Evolutionary conservation across 2,113 vertebrate species (phyloP).

Genomic region (Prochilodus magdalenae): DNA sequence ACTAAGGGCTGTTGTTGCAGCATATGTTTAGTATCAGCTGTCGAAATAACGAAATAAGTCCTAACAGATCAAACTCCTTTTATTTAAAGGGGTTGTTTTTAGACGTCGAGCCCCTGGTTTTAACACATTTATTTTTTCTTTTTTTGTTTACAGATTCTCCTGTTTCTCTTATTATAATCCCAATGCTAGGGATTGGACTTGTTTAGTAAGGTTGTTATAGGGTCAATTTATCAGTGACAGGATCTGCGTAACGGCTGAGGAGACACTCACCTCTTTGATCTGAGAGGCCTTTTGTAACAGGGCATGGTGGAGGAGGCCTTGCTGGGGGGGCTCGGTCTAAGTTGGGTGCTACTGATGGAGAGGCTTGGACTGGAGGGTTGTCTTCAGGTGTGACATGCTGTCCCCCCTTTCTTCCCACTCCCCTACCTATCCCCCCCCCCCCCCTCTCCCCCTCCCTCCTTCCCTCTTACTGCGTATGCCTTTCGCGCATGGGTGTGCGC

Average conservation of each 20-base stretch:
- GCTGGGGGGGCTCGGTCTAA: constrained; percentile 72
- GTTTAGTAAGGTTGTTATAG: not conserved
- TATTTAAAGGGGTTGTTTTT: too few relatives aligned
- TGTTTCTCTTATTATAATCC: not conserved
- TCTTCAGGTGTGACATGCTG: constrained; percentile 32
- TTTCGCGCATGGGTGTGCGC: constrained; percentile 71
- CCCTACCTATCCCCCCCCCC: too few relatives aligned
- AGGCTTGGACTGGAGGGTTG: constrained; percentile 29
- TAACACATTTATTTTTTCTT: too few relatives aligned
- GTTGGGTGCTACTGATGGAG: constrained; percentile 46
- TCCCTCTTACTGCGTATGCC: constrained; percentile 36
- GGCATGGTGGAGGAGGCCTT: constrained; percentile 78
- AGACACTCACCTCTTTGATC: constrained; percentile 44
- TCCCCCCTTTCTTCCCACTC: too few relatives aligned
- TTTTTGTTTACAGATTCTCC: too few relatives aligned
- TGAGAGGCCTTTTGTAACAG: constrained; percentile 57
- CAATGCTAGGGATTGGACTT: not conserved
- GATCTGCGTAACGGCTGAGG: not conserved
- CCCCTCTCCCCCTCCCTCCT: too few relatives aligned
- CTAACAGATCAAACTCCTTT: too few relatives aligned
- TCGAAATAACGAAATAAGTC: too few relatives aligned
- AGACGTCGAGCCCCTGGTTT: too few relatives aligned
- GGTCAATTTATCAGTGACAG: not conserved
- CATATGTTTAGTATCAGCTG: too few relatives aligned
- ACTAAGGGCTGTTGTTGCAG: too few relatives aligned